Percentiles rank a stretch among this genome's conserved stretches.
Evolutionary conservation across 1,140 invertebrate genomes (phyloP).

Genomic region (Anastatus disparis): DNA sequence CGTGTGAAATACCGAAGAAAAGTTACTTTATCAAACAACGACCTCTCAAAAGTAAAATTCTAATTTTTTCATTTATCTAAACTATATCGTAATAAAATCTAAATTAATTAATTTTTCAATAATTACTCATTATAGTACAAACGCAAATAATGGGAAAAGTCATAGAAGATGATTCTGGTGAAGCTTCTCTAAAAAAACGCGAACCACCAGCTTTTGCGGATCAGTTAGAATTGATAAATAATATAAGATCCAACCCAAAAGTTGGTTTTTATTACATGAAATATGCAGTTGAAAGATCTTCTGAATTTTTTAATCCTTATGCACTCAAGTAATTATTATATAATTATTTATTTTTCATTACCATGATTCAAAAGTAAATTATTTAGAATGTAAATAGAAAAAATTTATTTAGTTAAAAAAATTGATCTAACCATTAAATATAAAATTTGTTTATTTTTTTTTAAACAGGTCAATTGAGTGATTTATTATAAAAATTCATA

Average conservation of each 20-base stretch:
- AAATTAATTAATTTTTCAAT: neutral
- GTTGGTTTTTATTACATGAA: slow-evolving; percentile 75
- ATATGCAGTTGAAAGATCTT: slow-evolving; percentile 74
- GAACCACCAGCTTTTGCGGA: slow-evolving; percentile 57
- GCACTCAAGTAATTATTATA: slow-evolving; percentile 54
- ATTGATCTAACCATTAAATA: no score
- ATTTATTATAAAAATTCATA: no score
- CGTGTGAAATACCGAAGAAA: slow-evolving; percentile 15
- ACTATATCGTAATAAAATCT: neutral
- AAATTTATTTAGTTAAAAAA: no score
- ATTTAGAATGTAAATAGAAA: no score
- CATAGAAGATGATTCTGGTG: slow-evolving; percentile 12
- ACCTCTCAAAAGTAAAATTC: slow-evolving; percentile 13
- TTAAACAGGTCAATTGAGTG: no score
- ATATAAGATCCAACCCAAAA: slow-evolving; percentile 64
- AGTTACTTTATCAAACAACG: slow-evolving; percentile 27
- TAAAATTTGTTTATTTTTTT: no score
- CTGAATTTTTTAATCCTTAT: slow-evolving; percentile 78
- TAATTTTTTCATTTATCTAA: neutral
- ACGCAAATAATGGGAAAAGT: slow-evolving; percentile 40
- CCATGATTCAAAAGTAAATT: no score
- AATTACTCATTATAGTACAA: slow-evolving; percentile 29
- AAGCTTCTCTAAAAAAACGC: slow-evolving; percentile 43
- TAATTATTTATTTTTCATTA: no score
- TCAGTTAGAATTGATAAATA: slow-evolving; percentile 69